These are phyloP conservation scores for Lepus townsendii DNA, from an alignment of 2,797 vertebrate genomes.

Conservation along the genomic window DNA sequence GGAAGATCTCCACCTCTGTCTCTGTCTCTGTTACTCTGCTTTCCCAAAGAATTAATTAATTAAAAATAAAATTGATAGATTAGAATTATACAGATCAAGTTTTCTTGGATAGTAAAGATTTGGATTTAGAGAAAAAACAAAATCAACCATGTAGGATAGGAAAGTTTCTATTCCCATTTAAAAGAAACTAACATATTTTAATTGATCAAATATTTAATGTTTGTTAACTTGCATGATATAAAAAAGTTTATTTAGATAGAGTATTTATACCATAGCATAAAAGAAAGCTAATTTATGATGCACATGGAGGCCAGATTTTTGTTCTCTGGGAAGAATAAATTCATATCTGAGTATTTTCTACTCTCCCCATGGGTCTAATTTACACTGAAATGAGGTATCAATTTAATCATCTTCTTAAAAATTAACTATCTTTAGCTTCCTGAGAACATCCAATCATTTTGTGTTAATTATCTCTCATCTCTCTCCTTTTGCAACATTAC, in stretches of 20 bases:
- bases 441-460: conserved; percentile 23
- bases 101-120: background rate
- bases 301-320: background rate
- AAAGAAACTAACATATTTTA: conserved; percentile 31
- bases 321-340: conserved; percentile 61
- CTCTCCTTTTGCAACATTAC: conserved; percentile 19
- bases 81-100: background rate
- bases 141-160: background rate
- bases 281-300: conserved; percentile 32
- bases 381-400: conserved; percentile 55
- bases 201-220: conserved; percentile 16
- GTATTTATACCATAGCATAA: background rate
- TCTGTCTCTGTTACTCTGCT: too few species aligned
- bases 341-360: conserved; percentile 20
- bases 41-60: too few species aligned
- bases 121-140: conserved; percentile 7
- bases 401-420: conserved; percentile 68
- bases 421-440: conserved; percentile 51
- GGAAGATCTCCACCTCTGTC: too few species aligned
- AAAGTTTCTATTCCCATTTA: conserved; percentile 25
- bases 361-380: conserved; percentile 19
- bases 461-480: background rate
- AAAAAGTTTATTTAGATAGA: conserved; percentile 9
- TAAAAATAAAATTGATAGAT: background rate
- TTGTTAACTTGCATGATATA: background rate